phyloP scores from a whole-genome alignment of 1,140 invertebrate species.

The Drosophila persimilis region DNA sequence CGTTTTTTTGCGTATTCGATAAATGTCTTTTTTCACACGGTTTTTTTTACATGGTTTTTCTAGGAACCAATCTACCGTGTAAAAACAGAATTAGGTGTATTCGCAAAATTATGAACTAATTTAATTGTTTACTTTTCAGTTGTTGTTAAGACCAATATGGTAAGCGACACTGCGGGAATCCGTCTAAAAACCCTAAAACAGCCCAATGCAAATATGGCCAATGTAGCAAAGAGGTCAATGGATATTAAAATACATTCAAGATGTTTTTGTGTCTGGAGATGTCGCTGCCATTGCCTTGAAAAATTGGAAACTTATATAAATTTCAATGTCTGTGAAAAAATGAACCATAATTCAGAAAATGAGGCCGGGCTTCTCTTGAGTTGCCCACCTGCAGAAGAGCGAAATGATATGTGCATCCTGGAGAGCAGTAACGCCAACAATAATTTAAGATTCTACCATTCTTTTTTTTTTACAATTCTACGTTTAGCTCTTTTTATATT shows the following conservation, averaged over 20 bases:
- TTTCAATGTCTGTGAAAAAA: constrained; percentile 48
- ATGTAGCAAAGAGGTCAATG: constrained; percentile 46
- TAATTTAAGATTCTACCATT: constrained; percentile 2
- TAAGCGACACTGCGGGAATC: background rate
- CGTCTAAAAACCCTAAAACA: background rate
- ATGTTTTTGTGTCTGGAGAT: constrained; percentile 70
- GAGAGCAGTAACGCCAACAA: constrained; percentile 5
- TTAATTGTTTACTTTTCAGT: constrained; percentile 20
- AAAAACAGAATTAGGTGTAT: no score
- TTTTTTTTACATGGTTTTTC: no score
- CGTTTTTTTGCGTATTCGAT: no score
- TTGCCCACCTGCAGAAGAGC: constrained; percentile 41
- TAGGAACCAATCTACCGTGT: no score
- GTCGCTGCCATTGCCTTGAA: constrained; percentile 63
- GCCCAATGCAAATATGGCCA: background rate
- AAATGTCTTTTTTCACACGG: no score
- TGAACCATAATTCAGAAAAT: constrained; percentile 27
- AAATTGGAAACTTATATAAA: constrained; percentile 53
- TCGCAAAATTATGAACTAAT: no score
- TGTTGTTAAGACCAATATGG: constrained; percentile 21
- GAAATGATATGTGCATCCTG: constrained; percentile 41
- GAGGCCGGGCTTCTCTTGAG: constrained; percentile 50
- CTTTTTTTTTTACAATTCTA: background rate
- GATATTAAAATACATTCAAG: constrained; percentile 49
- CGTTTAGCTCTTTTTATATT: constrained; percentile 9